Evolutionary conservation across 2,888 invertebrate genomes (phyloP).

Genomic region (Agrochola lychnidis): DNA sequence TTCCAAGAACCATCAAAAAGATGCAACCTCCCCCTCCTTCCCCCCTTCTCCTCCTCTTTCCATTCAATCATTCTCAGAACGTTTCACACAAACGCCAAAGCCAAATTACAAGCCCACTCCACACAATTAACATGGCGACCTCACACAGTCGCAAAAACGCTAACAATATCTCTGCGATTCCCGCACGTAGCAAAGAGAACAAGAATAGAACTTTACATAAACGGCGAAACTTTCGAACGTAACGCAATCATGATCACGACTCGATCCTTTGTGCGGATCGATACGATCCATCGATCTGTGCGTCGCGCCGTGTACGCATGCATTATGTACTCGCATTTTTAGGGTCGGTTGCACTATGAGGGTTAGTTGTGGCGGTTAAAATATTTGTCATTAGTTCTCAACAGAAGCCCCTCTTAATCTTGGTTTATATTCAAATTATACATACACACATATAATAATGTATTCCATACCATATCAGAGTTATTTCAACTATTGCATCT

Average conservation of each 20-base stretch:
- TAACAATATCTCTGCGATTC: constrained; percentile 63
- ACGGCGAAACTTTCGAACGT: constrained; percentile 82
- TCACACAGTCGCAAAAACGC: constrained; percentile 62
- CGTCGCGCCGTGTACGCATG: constrained; percentile 87
- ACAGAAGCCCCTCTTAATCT: neutral
- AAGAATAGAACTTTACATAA: constrained; percentile 82
- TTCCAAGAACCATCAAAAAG: neutral
- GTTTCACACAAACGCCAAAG: neutral
- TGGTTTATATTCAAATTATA: neutral
- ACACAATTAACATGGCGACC: constrained; percentile 53
- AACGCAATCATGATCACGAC: constrained; percentile 89
- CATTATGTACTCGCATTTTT: constrained; percentile 84
- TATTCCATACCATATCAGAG: neutral
- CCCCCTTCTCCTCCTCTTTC: neutral
- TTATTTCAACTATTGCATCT: neutral
- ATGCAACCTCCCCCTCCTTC: neutral
- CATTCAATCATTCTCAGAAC: constrained; percentile 17
- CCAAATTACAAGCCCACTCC: constrained; percentile 15
- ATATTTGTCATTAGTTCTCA: neutral
- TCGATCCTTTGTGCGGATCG: constrained; percentile 87
- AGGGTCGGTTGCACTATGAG: constrained; percentile 67
- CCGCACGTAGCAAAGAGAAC: constrained; percentile 63
- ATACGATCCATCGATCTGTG: constrained; percentile 88
- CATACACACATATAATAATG: neutral
- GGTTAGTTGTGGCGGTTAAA: neutral